phyloP scores from a whole-genome alignment of 1,140 invertebrate species.

The Battus philenor region DNA sequence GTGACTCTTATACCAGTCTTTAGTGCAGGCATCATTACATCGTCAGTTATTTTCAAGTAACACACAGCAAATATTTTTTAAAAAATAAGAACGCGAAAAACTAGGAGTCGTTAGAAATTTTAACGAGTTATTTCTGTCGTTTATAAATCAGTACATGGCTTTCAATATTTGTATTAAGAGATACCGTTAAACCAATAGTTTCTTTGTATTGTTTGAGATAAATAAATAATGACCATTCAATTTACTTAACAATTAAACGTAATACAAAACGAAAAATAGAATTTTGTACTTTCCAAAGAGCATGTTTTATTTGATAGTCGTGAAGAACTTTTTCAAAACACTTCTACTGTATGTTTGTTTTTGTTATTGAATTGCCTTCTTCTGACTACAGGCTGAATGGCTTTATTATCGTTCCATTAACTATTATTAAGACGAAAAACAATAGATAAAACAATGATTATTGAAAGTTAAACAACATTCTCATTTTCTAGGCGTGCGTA shows the following conservation, averaged over 20 bases:
- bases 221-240: too few relatives aligned
- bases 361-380: constrained; percentile 28
- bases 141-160: too few relatives aligned
- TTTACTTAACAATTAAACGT: too few relatives aligned
- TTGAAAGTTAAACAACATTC: constrained; percentile 18
- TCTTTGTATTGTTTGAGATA: too few relatives aligned
- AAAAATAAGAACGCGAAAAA: background rate
- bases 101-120: too few relatives aligned
- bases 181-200: too few relatives aligned
- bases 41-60: background rate
- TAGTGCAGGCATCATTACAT: background rate
- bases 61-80: background rate
- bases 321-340: constrained; percentile 6
- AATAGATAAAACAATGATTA: constrained; percentile 27
- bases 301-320: background rate
- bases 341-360: constrained; percentile 20
- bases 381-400: constrained; percentile 20
- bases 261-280: too few relatives aligned
- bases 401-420: constrained; percentile 29
- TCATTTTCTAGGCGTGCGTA: constrained; percentile 1
- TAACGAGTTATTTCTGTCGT: too few relatives aligned
- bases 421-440: constrained; percentile 28
- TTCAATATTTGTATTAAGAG: too few relatives aligned
- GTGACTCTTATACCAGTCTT: background rate
- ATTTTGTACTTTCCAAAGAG: too few relatives aligned